Conservation (phyloP, 92 coral and sea anemone genomes). For the Zoanthus sociatus region DNA sequence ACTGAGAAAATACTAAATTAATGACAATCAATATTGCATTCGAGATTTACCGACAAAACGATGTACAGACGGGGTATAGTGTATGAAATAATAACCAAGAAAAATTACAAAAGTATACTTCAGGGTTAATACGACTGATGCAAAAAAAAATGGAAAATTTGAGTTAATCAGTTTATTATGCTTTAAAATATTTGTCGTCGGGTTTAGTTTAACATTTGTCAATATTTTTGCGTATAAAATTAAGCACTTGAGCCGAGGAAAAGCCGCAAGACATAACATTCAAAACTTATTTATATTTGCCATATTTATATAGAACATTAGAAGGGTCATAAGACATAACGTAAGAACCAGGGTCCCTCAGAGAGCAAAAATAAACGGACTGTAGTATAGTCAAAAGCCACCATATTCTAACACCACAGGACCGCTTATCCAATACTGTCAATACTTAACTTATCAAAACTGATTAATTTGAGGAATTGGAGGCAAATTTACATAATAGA, state of each 20-base stretch:
- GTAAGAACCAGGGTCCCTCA: too few species aligned
- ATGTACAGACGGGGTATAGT: too few species aligned
- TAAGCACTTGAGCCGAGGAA: conserved; percentile 27
- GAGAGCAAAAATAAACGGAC: too few species aligned
- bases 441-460: conserved; percentile 1
- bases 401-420: background rate
- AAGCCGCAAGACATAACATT: conserved; percentile 49
- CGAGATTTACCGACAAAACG: too few species aligned
- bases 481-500: background rate
- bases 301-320: background rate
- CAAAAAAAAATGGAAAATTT: background rate
- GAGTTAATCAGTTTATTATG: background rate
- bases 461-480: background rate
- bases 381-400: background rate
- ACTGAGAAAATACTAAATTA: background rate
- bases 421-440: background rate
- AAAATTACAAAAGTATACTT: background rate
- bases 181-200: background rate
- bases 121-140: background rate
- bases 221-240: background rate
- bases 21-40: background rate
- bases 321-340: background rate
- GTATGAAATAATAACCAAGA: background rate
- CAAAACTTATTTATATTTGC: background rate
- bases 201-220: background rate